Percentiles rank a stretch among this genome's conserved stretches.
Evolutionary conservation across 2,113 vertebrate species (phyloP).

Genomic region (Pangasianodon gigas): DNA sequence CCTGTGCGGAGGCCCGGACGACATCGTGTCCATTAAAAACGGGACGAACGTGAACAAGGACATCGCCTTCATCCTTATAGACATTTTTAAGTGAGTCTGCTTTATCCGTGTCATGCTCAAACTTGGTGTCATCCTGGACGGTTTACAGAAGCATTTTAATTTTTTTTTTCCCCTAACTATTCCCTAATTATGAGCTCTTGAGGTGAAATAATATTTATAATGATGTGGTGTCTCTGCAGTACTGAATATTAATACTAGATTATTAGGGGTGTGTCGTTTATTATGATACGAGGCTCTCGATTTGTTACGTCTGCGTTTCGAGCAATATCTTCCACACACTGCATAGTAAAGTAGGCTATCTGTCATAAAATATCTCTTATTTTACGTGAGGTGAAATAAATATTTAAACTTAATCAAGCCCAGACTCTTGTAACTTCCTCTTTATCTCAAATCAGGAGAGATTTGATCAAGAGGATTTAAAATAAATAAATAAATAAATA

Average conservation of each 20-base stretch:
- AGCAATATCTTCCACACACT: neutral
- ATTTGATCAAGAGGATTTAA: too few relatives aligned
- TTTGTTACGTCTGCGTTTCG: neutral
- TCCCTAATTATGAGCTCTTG: neutral
- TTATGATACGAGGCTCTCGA: neutral
- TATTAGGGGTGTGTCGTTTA: neutral
- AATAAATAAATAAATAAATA: too few relatives aligned
- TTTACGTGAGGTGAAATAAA: too few relatives aligned
- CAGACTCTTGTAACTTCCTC: too few relatives aligned
- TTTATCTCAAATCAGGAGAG: too few relatives aligned
- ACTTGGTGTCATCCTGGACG: neutral
- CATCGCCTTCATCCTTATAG: constrained; percentile 84
- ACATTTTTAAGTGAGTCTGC: constrained; percentile 88
- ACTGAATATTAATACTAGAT: neutral
- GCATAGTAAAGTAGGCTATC: neutral
- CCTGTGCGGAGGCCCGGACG: constrained; percentile 76
- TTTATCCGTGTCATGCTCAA: too few relatives aligned
- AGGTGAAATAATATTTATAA: neutral
- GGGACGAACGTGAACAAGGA: constrained; percentile 63
- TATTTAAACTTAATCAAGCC: too few relatives aligned
- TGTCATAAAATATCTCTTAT: neutral
- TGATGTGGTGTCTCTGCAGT: neutral
- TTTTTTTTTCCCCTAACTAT: neutral
- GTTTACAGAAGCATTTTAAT: neutral
- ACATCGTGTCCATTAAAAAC: constrained; percentile 62